Conservation (phyloP, 2,797 vertebrate species). For the Anabacerthia variegaticeps region DNA sequence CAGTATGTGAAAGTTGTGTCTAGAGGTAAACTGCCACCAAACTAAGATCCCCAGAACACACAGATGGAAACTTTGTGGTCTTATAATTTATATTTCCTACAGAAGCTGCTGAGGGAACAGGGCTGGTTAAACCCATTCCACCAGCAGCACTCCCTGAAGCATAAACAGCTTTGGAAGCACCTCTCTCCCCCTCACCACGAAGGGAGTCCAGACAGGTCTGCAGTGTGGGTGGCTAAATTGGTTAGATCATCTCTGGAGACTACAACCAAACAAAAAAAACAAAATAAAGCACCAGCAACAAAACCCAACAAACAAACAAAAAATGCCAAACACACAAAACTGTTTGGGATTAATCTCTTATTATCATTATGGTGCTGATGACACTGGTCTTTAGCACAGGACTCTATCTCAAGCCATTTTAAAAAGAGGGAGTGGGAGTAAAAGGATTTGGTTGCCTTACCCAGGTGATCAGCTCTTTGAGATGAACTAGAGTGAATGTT, state of each 20-base stretch:
- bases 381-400: not conserved
- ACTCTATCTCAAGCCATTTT: not conserved
- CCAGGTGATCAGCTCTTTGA: not conserved
- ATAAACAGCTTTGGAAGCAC: not conserved
- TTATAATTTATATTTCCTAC: not conserved
- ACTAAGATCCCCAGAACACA: not conserved
- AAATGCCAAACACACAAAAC: not conserved
- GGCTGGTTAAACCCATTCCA: not conserved
- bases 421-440: not conserved
- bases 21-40: not conserved
- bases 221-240: not conserved
- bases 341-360: not conserved
- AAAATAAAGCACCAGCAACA: not conserved
- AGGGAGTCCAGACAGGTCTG: not conserved
- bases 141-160: not conserved
- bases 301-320: not conserved
- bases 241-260: not conserved
- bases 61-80: not conserved
- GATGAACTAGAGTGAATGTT: not conserved
- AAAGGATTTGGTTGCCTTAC: not conserved
- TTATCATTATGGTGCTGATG: not conserved
- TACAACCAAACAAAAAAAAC: not conserved
- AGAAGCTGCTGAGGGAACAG: not conserved
- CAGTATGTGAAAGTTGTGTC: not conserved
- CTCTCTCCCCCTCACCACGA: not conserved